Base-by-base conservation (phyloP, 2,113 vertebrate species). In the Ictalurus furcatus region DNA sequence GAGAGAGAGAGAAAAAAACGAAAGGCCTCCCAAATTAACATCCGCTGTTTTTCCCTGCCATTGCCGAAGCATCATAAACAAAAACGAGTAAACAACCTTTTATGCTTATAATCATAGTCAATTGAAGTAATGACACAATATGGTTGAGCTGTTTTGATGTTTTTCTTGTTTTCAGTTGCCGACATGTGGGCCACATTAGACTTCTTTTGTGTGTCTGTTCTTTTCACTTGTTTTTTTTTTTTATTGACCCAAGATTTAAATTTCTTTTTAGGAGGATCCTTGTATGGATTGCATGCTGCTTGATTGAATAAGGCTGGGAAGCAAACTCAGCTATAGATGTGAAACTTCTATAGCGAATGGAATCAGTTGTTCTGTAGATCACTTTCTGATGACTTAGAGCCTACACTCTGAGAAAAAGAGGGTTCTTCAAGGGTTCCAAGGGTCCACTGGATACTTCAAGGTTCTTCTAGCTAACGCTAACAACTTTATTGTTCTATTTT, bases 21-120 rank as follows among this genome's bases (percentile, higher is more conserved):
- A 63, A 84, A 84, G 59, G 88, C 84, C 93, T 91, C 61, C 83
- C 93, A 94, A 95, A 94, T 94, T 93, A 94, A 94, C 94, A 94
- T 94, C 94, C 92, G 91, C 93, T 93, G 88, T 93, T 93, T 63
- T 91, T 94, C 92, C 93, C 93, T 91, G 59, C 85, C 89, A 82
- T 91, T 92, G 92, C 89, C 87, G 84, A 87, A 61, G 85, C 90
- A 92, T 91, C 48, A 85, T 93, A 91, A 94, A 94, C 87, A 92
- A 93, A 90, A 71, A 87, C 30, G 82, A 61, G 87, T 89, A 90
- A 93, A 90, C 83, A 86, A 83, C 89, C n/a, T 85, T 88, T 91
- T 87, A 88, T 74, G 71, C 85, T 85, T 69, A 69, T 40, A 87
- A 73, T 67, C 88, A 87, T 56, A 80, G 74, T 58, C 84, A 84